Evolutionary conservation across 2,113 vertebrate species (phyloP), one percentile per base, ranked within the genome.

Genomic region (Embiotoca jacksoni): DNA sequence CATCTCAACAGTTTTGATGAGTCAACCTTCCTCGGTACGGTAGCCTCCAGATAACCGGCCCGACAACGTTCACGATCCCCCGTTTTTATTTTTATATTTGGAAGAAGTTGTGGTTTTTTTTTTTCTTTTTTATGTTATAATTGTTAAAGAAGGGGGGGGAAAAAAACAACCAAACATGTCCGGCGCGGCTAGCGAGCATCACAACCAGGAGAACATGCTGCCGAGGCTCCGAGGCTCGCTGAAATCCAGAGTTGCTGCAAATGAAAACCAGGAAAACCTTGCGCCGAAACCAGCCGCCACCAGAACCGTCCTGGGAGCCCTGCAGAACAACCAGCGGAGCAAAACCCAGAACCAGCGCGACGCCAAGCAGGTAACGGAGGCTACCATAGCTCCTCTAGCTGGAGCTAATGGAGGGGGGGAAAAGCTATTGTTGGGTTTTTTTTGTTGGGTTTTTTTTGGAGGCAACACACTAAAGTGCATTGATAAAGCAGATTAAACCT

Each of bases 201-300:
- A 80, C 37, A 82, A 93, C 65, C 92, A 93, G 47, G 94, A 94
- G 41, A 92, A 92, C 44, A 85, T 94, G 88, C 63, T 91, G 56
- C 59, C 87, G 3, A 81, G 88, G 62, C 62, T 92, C 14, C 55
- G 90, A 2, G 85, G 88, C 14, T 81, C 82, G 0, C 2, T 68
- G 0, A 95, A 95, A 68, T 14, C 23, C 67, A 56, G 91, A 66
- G 53, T 58, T 16, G 55, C 69, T 11, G 55, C 55, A 3, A 49
- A 4, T n/a, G 97, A 98, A 44, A 96, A 98, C 88, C 96, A 96
- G 66, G 97, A 99, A 61, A 98, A 99, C 76, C 44, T 95, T 1
- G 92, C 94, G 0, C 95, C 96, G 0, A 94, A 92, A 50, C 85
- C 81, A 32, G 46, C 44, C 0, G 36, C 63, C 3, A 81, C 74